Base-by-base conservation (phyloP, 2,113 vertebrate genomes). In the Paramisgurnus dabryanus region DNA sequence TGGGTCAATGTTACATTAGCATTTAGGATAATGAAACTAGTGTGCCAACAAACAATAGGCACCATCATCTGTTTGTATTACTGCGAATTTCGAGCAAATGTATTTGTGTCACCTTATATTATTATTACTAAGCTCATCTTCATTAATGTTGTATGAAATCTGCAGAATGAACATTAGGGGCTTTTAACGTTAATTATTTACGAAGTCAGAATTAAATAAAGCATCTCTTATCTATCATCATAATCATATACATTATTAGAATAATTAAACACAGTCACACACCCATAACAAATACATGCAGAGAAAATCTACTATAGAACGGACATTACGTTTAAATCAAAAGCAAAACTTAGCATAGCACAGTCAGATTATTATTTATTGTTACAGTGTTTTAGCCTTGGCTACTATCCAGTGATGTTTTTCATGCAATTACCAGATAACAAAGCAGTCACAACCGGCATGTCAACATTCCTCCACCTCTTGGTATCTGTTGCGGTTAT, bases 401-500 rank as follows among this genome's bases (percentile, higher is more conserved):
- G 17, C 7, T 13, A 17, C 17, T 41, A 8, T 22, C 4, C 34
- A 4, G 43, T 22, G 58, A 75, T 63, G 58, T 27, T 41, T 63
- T 75, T 61, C 9, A 39, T 63, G 17, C 60, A 66, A 40, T 12
- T 6, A 58, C 6, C 13, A 17, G 34, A 50, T 27, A 47, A 50
- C 11, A 61, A 55, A 64, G 72, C 9, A 65, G 63, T 58, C 43
- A 65, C 64, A 82, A 82, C 84, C 73, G 84, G 84, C 61, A 64
- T 39, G 55, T 27, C 73, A 12, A 34, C 84, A 85, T 85, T 85
- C 78, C 49, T 82, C 63, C 34, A 58, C 70, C 58, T 69, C 43
- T n/a, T 41, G 66, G 78, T 84, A 72, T 84, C 78, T 67, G 67
- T 78, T 67, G 67, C 6, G 43, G 82, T 80, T 77, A 78, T 34